A percentile compares a stretch with the other conserved stretches of the same genome.
Conservation (phyloP, 2,888 invertebrate genomes). For the Loripinus fragilis region DNA sequence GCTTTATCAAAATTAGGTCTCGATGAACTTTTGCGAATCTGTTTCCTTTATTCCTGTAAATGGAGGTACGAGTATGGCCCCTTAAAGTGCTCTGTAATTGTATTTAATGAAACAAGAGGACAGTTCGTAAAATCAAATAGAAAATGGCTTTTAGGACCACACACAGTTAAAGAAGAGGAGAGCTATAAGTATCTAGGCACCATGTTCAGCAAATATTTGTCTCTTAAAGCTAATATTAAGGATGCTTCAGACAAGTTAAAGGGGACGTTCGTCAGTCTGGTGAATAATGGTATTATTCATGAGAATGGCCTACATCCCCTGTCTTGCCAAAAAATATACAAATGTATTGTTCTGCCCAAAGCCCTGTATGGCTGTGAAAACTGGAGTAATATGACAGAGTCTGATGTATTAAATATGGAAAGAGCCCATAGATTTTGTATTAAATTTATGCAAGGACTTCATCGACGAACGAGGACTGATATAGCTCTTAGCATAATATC, state of each 20-base stretch:
- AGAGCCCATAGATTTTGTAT: background rate
- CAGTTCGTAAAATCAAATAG: background rate
- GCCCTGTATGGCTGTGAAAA: slow-evolving; percentile 3
- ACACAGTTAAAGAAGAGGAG: background rate
- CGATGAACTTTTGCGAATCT: background rate
- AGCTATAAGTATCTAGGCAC: background rate
- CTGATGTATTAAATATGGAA: background rate
- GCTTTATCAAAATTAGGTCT: background rate
- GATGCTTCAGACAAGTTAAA: background rate
- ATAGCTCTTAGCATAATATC: background rate
- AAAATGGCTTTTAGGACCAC: background rate
- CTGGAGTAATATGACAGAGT: background rate
- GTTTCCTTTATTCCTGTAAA: background rate
- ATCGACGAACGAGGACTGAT: background rate
- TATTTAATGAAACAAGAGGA: background rate
- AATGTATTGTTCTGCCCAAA: background rate
- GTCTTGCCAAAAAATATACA: background rate
- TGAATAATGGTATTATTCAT: background rate
- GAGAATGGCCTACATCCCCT: background rate
- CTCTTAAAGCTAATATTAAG: background rate
- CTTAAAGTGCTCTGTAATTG: background rate
- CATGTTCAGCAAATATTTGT: background rate
- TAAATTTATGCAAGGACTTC: background rate
- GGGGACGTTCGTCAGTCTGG: background rate
- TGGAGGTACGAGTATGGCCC: background rate